Percentiles rank a stretch among this genome's conserved stretches.
Evolutionary conservation across 92 coral and sea anemone species (phyloP).

Genomic region (Nematostella vectensis): DNA sequence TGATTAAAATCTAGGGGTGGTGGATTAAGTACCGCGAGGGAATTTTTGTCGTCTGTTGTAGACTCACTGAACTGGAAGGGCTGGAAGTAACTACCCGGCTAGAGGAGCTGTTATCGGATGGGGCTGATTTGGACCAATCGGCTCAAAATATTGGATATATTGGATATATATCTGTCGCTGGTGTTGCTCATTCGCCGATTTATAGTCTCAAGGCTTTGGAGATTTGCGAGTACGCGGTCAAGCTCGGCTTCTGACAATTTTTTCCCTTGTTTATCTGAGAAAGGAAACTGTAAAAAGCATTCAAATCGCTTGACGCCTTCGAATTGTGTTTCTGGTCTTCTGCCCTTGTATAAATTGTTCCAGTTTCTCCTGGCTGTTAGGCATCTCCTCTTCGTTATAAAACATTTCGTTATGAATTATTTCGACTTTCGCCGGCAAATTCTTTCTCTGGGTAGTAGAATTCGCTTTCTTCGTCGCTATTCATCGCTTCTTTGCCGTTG

Average conservation of each 20-base stretch:
- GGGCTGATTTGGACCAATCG: too few species aligned
- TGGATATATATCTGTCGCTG: background rate
- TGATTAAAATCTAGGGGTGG: too few species aligned
- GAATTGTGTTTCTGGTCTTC: background rate
- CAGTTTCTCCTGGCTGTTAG: background rate
- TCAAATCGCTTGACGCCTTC: conserved; percentile 4
- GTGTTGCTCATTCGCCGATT: background rate
- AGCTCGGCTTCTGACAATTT: background rate
- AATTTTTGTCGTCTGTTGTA: too few species aligned
- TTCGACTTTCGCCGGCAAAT: too few species aligned
- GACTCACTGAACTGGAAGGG: too few species aligned
- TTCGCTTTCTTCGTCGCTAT: too few species aligned
- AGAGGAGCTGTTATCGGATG: too few species aligned
- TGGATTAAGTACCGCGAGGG: too few species aligned
- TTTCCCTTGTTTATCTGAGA: background rate
- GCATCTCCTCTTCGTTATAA: background rate
- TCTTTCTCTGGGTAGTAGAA: background rate
- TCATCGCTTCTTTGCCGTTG: too few species aligned
- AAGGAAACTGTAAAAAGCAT: conserved; percentile 4
- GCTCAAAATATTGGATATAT: too few species aligned
- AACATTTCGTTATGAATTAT: background rate
- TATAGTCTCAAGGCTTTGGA: background rate
- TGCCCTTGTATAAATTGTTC: background rate
- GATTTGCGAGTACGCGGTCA: conserved; percentile 1
- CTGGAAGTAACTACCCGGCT: too few species aligned